Conservation (phyloP, 2,113 vertebrate species). For the Urocitellus parryii region DNA sequence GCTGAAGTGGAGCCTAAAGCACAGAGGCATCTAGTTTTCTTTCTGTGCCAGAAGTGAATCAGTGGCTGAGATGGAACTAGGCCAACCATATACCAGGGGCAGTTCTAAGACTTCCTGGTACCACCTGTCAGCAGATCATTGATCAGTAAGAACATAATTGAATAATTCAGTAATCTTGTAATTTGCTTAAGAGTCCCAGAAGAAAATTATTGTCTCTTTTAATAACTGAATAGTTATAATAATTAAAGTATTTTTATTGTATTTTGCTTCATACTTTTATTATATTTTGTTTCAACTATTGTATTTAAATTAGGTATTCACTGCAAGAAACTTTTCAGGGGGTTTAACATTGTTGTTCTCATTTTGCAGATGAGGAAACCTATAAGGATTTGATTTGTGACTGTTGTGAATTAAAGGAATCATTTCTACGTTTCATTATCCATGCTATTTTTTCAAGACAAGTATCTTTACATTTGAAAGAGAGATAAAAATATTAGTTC, state of each 20-base stretch:
- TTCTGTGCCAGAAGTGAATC: not conserved
- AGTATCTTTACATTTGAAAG: constrained; percentile 10
- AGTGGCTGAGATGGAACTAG: not conserved
- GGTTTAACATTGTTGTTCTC: not conserved
- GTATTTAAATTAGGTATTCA: constrained; percentile 16
- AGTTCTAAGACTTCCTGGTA: not conserved
- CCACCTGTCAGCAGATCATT: not conserved
- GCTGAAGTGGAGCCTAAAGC: not conserved
- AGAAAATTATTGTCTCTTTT: not conserved
- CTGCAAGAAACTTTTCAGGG: not conserved
- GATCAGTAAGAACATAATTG: constrained; percentile 28
- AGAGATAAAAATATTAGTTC: constrained; percentile 2
- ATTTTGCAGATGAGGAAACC: constrained; percentile 45
- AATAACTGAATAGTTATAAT: not conserved
- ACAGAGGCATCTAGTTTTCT: constrained; percentile 32
- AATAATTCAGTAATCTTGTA: constrained; percentile 33
- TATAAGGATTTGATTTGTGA: constrained; percentile 10
- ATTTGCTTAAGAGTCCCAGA: constrained; percentile 24
- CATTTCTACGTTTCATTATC: constrained; percentile 51
- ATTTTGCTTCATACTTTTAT: not conserved
- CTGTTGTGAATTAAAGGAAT: constrained; percentile 22
- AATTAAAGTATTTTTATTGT: not conserved
- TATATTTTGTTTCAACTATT: not conserved
- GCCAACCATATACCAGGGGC: not conserved
- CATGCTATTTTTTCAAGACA: not conserved